Evolutionary conservation across 2,113 vertebrate species (phyloP), one percentile per base, ranked within the genome.

Genomic region (Notiomystis cincta): DNA sequence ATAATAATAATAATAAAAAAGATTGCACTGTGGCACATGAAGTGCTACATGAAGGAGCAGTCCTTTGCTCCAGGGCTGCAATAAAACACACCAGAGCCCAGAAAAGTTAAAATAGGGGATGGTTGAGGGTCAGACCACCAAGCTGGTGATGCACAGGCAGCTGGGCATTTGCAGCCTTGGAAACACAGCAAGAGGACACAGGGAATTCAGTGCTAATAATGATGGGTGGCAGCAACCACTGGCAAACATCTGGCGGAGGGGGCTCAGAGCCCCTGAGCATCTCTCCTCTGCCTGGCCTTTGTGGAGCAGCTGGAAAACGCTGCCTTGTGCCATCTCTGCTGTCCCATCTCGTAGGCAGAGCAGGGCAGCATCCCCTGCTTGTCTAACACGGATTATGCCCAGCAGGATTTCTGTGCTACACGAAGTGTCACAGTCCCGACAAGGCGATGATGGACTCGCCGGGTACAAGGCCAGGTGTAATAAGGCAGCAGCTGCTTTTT

Each of bases 351-450:
- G 6, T 9, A 67, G 69, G 87, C 89, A 66, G 90, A 93, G 96
- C 97, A 91, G 87, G 91, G 56, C 96, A 95, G 93, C 96, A 90
- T 82, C 58, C 66, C 89, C 78, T 83, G 95, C 96, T 81, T 82
- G 93, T 81, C 81, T 86, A 38, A 88, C 94, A 70, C 53, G 33
- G 71, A 61, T 66, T 82, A 28, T 18, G n/a, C 73, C 94, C 90
- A 3, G 88, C 81, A 87, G 93, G 84, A 54, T 79, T 79, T 30
- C 65, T 15, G 44, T 2, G 61, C 84, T 14, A 17, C 87, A 37
- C 37, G 0, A 12, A 3, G 75, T 28, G 87, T 75, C 91, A 82
- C 45, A 8, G 45, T 7, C 73, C 57, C 6, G 50, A 82, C 94
- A 61, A 75, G 7, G 14, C 4, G 61, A 42, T 67, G 91, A 90